phyloP scores from a whole-genome alignment of 64 coral and sea anemone species.

The Catalaphyllia jardinei region DNA sequence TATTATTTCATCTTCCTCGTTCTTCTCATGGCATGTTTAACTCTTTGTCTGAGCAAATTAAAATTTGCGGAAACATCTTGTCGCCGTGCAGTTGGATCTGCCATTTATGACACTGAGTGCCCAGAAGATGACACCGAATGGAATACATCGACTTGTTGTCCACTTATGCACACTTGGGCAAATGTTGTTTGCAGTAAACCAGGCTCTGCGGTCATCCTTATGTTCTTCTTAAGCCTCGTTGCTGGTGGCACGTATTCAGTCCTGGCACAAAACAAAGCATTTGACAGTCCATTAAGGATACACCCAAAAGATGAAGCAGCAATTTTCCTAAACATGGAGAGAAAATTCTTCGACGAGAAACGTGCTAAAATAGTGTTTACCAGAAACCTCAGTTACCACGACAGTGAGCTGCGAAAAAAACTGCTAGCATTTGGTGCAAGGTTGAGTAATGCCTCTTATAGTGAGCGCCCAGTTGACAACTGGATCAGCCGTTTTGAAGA shows the following conservation, averaged over 20 bases:
- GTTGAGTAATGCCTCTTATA: constrained; percentile 23
- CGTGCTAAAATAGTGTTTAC: constrained; percentile 48
- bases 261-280: background rate
- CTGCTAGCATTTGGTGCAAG: constrained; percentile 14
- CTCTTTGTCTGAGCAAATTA: constrained; percentile 27
- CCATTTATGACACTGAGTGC: background rate
- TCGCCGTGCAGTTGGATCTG: background rate
- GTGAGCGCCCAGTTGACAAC: constrained; percentile 34
- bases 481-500: constrained; percentile 47
- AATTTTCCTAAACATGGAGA: background rate
- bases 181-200: background rate
- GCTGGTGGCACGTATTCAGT: background rate
- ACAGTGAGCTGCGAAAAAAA: constrained; percentile 15
- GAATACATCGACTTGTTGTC: background rate
- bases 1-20: constrained; percentile 42
- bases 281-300: constrained; percentile 7
- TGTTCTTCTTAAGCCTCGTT: constrained; percentile 37
- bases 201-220: constrained; percentile 19
- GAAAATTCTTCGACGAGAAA: constrained; percentile 51
- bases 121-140: background rate
- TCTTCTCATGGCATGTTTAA: constrained; percentile 47
- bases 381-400: background rate
- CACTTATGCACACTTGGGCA: constrained; percentile 14
- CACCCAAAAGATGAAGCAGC: background rate
- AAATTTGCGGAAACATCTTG: background rate